Evolutionary conservation across 2,888 invertebrate genomes (phyloP), one percentile per base, ranked within the genome.

Genomic region (Craniophora ligustri): DNA sequence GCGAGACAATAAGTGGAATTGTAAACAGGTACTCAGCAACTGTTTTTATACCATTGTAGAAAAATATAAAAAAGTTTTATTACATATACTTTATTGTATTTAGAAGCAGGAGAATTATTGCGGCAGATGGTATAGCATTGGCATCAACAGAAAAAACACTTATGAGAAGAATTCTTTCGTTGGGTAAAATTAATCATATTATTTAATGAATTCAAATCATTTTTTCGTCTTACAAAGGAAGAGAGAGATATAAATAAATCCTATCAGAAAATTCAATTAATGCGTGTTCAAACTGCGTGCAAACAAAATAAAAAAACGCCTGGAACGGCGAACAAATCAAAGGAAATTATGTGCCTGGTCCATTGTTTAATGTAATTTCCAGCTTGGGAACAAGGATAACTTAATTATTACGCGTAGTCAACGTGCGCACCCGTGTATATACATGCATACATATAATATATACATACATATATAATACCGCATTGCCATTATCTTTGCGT

Each of bases 381-480:
- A 47, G 5, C 11, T 7, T 41, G n/a, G 23, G 11, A 14, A 47
- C 28, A 16, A 26, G 38, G 23, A 35, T 45, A 60, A 34, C 28
- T 45, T 34, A 44, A 26, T 34, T 32, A 47, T 42, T 39, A 35
- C 13, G 28, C 14, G 18, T 42, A 41, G 18, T 45, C 26, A 32
- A 35, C 21, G 13, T 28, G 36, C 38, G 8, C 10, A 26, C 14
- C 15, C 14, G 4, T 26, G 21, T 35, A 21, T n/a, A 28, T 30
- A 28, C 18, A 15, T 14, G 11, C 8, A 2, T 21, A 6, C n/a
- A n/a, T n/a, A n/a, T n/a, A n/a, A n/a, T n/a, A n/a, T n/a, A n/a
- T n/a, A n/a, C n/a, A 4, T 11, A 8, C 8, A 8, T 5, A 8
- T 3, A 32, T 6, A 11, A 21, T 26, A 26, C n/a, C n/a, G n/a